phyloP scores from a whole-genome alignment of 2,888 invertebrate species.

The Tholera decimalis region DNA sequence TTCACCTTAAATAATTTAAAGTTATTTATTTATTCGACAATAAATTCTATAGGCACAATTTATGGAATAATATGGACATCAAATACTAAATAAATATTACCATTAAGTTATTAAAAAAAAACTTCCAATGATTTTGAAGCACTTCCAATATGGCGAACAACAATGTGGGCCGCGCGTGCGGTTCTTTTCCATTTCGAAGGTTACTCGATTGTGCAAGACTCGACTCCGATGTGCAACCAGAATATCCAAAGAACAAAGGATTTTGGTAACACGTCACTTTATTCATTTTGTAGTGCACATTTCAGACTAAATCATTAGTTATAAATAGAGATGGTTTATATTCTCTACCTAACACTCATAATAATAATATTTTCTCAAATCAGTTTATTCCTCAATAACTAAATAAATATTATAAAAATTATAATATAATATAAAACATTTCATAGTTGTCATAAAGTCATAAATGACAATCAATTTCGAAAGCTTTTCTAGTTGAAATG shows the following conservation, averaged over 20 bases:
- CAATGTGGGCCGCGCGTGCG: constrained; percentile 77
- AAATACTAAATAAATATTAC: not conserved
- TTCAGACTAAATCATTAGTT: constrained; percentile 3
- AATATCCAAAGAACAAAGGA: constrained; percentile 80
- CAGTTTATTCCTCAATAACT: not conserved
- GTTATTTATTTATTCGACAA: too few relatives aligned
- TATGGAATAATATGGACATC: not conserved
- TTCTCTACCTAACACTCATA: not conserved
- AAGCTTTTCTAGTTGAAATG: constrained; percentile 42
- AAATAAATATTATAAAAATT: not conserved
- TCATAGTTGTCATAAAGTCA: not conserved
- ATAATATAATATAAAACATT: not conserved
- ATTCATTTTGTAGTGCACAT: constrained; percentile 28
- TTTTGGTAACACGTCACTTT: constrained; percentile 65
- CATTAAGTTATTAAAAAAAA: constrained; percentile 14
- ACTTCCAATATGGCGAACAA: constrained; percentile 66
- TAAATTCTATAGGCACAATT: not conserved
- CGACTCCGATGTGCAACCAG: constrained; percentile 77
- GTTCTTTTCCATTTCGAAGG: constrained; percentile 88
- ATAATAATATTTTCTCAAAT: not conserved
- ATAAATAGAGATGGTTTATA: not conserved
- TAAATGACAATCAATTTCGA: constrained; percentile 27
- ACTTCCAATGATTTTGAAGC: constrained; percentile 26
- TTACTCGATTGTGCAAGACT: constrained; percentile 82
- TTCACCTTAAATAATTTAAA: too few relatives aligned